A percentile compares a stretch with the other conserved stretches of the same genome.
Evolutionary conservation across 2,113 vertebrate genomes (phyloP).

Genomic region (Rhinogobius similis): DNA sequence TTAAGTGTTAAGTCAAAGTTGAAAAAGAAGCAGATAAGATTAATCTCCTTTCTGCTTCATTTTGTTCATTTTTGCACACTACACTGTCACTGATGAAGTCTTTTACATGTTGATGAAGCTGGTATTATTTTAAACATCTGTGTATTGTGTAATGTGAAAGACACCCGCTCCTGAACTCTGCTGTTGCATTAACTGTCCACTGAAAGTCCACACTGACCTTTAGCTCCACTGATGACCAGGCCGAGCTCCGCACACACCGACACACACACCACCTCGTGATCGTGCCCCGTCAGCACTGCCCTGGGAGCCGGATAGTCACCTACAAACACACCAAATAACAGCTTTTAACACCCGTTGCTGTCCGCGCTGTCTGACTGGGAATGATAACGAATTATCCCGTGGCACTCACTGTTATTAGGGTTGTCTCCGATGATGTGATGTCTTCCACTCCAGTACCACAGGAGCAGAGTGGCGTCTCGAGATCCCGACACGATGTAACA

Average conservation of each 20-base stretch:
- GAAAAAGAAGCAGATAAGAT: too few relatives aligned
- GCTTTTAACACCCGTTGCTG: neutral
- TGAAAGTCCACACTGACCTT: slow-evolving; percentile 82
- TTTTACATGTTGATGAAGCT: too few relatives aligned
- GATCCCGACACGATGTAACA: slow-evolving; percentile 99
- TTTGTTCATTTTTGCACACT: too few relatives aligned
- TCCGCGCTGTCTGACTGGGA: neutral
- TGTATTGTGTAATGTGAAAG: too few relatives aligned
- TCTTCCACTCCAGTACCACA: slow-evolving; percentile 98
- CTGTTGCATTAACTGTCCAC: neutral
- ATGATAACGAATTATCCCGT: neutral
- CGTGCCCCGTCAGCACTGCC: slow-evolving; percentile 94
- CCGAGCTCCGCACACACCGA: slow-evolving; percentile 94
- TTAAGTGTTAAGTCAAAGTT: too few relatives aligned
- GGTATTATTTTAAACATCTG: too few relatives aligned
- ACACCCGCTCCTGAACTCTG: too few relatives aligned
- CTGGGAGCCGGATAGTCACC: slow-evolving; percentile 97
- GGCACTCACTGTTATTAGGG: slow-evolving; percentile 95
- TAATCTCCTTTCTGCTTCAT: too few relatives aligned
- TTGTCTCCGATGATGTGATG: slow-evolving; percentile 99
- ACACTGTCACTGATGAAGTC: too few relatives aligned
- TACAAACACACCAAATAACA: slow-evolving; percentile 50
- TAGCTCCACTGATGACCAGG: slow-evolving; percentile 97
- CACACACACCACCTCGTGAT: slow-evolving; percentile 97
- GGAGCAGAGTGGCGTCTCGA: slow-evolving; percentile 91